A percentile compares a stretch with the other conserved stretches of the same genome.
phyloP scores from a whole-genome alignment of 2,888 invertebrate genomes.

The Spialia ferax region DNA sequence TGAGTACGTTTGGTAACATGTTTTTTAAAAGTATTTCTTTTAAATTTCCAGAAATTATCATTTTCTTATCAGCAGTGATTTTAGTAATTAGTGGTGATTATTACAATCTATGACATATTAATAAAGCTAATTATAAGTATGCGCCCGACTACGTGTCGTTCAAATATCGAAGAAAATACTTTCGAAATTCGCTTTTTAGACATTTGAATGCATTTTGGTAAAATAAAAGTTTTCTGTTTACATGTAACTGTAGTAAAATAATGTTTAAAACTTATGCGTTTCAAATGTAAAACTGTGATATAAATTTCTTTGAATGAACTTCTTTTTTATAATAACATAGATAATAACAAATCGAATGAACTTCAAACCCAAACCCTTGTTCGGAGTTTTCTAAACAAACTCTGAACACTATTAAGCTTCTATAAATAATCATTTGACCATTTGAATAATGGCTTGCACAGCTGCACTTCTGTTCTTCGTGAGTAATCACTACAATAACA shows the following conservation, averaged over 20 bases:
- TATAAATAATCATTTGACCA: constrained; percentile 34
- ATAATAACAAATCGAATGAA: constrained; percentile 18
- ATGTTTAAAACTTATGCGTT: too few relatives aligned
- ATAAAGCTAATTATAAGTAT: not conserved
- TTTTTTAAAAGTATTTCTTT: not conserved
- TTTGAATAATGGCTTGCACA: constrained; percentile 26
- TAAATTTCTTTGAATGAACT: too few relatives aligned
- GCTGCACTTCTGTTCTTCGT: constrained; percentile 24
- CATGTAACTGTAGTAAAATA: too few relatives aligned
- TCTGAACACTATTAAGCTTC: constrained; percentile 21
- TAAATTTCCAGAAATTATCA: not conserved
- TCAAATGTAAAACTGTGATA: too few relatives aligned
- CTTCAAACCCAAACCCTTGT: constrained; percentile 29
- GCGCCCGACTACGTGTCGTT: too few relatives aligned
- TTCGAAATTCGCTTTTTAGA: too few relatives aligned
- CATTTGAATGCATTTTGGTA: too few relatives aligned
- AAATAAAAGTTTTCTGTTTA: too few relatives aligned
- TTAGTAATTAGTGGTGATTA: not conserved
- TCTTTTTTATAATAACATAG: too few relatives aligned
- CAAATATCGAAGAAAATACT: too few relatives aligned
- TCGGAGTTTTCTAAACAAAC: constrained; percentile 28
- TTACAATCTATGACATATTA: not conserved
- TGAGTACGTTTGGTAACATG: constrained; percentile 11
- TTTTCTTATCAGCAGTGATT: constrained; percentile 4
- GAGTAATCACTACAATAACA: constrained; percentile 41